Evolutionary conservation across 2,113 vertebrate genomes (phyloP).

Genomic region (Myiopsitta monachus): DNA sequence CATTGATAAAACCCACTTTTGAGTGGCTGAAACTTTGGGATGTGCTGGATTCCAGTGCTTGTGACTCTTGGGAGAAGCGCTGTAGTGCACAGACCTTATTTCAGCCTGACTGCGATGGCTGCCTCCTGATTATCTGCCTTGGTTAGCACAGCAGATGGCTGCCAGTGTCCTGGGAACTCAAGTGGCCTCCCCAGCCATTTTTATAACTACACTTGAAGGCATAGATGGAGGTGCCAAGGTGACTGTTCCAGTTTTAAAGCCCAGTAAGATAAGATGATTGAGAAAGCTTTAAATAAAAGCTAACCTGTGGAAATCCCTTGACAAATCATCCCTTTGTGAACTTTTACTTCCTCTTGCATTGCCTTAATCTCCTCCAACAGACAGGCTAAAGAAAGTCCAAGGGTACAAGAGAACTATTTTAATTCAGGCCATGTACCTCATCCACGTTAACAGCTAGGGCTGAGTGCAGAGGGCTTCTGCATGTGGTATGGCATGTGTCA

Average conservation of each 20-base stretch:
- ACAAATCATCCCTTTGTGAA: slow-evolving; percentile 61
- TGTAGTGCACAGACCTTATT: background rate
- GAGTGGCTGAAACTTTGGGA: background rate
- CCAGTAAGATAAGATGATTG: slow-evolving; percentile 62
- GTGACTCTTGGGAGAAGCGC: background rate
- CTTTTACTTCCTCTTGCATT: slow-evolving; percentile 52
- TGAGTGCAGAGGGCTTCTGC: background rate
- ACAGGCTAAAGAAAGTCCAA: slow-evolving; percentile 45
- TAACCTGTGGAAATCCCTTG: slow-evolving; percentile 56
- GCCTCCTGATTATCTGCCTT: slow-evolving; percentile 27
- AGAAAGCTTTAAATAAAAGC: slow-evolving; percentile 67
- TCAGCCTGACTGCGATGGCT: background rate
- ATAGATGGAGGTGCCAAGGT: slow-evolving; percentile 44
- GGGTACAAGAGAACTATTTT: slow-evolving; percentile 8
- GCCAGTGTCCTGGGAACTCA: background rate
- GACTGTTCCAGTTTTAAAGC: slow-evolving; percentile 55
- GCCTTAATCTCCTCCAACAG: slow-evolving; percentile 40
- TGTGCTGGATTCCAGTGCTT: background rate
- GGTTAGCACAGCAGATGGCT: background rate
- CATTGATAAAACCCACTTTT: background rate
- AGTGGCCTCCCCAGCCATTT: slow-evolving; percentile 38
- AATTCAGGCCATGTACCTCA: background rate
- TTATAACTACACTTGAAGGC: background rate
- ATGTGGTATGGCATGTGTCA: background rate
- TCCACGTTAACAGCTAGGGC: background rate